Percentiles rank a stretch among this genome's conserved stretches.
Evolutionary conservation across 1,140 invertebrate species (phyloP).

Genomic region (Liolophura sinensis): DNA sequence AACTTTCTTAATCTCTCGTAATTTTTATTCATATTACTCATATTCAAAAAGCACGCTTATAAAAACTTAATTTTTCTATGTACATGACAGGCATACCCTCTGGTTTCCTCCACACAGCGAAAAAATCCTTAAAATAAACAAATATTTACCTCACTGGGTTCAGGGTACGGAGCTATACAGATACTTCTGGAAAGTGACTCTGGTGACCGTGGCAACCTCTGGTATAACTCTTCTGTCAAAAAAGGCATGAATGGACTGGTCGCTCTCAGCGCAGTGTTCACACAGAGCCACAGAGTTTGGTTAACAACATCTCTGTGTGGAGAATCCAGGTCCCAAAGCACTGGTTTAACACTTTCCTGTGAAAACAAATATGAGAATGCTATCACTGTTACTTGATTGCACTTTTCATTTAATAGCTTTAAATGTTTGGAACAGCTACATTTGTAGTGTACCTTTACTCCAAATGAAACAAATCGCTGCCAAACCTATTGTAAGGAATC

Average conservation of each 20-base stretch:
- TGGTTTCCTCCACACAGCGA: too few relatives aligned
- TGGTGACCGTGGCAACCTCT: slow-evolving; percentile 29
- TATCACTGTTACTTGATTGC: neutral
- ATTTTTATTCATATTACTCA: too few relatives aligned
- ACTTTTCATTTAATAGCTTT: neutral
- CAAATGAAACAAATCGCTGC: neutral
- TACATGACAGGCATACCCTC: too few relatives aligned
- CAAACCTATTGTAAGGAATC: neutral
- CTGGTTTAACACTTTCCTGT: slow-evolving; percentile 70
- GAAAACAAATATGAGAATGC: neutral
- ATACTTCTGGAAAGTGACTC: slow-evolving; percentile 29
- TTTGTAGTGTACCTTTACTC: neutral
- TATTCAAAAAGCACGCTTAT: too few relatives aligned
- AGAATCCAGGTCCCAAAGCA: slow-evolving; percentile 60
- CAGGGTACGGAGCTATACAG: slow-evolving; percentile 43
- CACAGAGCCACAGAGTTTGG: slow-evolving; percentile 34
- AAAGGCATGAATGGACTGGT: slow-evolving; percentile 54
- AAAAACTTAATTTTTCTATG: too few relatives aligned
- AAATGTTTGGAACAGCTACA: neutral
- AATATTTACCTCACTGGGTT: slow-evolving; percentile 30
- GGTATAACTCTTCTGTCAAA: slow-evolving; percentile 52
- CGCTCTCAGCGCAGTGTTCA: slow-evolving; percentile 36
- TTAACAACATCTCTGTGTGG: slow-evolving; percentile 60
- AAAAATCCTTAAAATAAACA: too few relatives aligned
- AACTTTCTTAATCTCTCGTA: too few relatives aligned